Percentiles rank a stretch among this genome's conserved stretches.
phyloP scores from a whole-genome alignment of 2,797 vertebrate species.

The Petrocephalus schoutedeni region DNA sequence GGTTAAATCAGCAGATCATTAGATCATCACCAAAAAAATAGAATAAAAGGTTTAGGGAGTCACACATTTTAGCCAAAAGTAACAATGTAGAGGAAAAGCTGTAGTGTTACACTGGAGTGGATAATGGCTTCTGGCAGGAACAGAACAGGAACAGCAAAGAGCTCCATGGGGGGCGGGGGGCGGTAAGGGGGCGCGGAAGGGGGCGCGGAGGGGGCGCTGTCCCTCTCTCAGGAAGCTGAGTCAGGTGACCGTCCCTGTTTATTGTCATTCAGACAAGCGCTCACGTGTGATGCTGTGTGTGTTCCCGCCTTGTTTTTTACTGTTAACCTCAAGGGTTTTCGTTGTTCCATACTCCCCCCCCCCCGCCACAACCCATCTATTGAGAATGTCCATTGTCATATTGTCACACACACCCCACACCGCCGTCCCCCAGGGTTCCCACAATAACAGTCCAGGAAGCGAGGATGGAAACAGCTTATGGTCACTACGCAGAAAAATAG shows the following conservation, averaged over 20 bases:
- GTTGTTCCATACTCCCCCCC: neutral
- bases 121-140: neutral
- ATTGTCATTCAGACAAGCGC: neutral
- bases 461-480: neutral
- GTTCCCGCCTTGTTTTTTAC: neutral
- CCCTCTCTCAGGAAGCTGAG: neutral
- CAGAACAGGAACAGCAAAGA: neutral
- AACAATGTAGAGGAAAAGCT: too few species aligned
- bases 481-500: neutral
- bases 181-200: too few species aligned
- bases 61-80: too few species aligned
- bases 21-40: neutral
- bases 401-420: neutral
- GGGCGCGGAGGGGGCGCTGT: too few species aligned
- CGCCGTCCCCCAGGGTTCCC: neutral
- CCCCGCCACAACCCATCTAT: neutral
- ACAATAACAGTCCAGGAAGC: neutral
- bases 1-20: neutral
- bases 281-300: neutral
- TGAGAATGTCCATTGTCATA: neutral
- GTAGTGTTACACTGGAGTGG: neutral
- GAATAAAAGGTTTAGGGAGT: neutral
- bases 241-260: too few species aligned
- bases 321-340: neutral
- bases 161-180: neutral